These are phyloP conservation scores for Noctuana brunneofusca DNA, from an alignment of 2,888 invertebrate genomes.

Conservation along the genomic window DNA sequence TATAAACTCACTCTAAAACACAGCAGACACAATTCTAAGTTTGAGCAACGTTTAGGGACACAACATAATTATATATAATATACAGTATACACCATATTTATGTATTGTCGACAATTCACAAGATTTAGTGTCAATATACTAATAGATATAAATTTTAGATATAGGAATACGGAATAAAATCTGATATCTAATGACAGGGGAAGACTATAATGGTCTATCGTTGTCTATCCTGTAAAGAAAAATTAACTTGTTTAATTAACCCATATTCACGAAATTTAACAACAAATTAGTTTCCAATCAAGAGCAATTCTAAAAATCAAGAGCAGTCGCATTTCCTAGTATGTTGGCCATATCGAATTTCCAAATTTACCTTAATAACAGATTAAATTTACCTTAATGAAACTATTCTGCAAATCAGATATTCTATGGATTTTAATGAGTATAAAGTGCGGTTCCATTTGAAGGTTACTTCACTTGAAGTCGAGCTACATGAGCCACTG, in stretches of 20 bases:
- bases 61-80: too few species aligned
- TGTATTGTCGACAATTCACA: conserved; percentile 81
- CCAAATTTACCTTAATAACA: too few species aligned
- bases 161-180: conserved; percentile 77
- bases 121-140: conserved; percentile 66
- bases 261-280: not conserved
- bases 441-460: too few species aligned
- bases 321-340: too few species aligned
- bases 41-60: conserved; percentile 73
- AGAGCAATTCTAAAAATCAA: too few species aligned
- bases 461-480: too few species aligned
- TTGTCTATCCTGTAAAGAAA: conserved; percentile 65
- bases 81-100: conserved; percentile 58
- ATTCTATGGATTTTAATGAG: too few species aligned
- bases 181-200: conserved; percentile 77
- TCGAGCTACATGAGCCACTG: too few species aligned
- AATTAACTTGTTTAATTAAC: conserved; percentile 3
- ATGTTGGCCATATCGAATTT: not conserved
- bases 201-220: conserved; percentile 80
- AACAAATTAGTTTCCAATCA: not conserved
- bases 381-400: too few species aligned
- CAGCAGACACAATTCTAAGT: conserved; percentile 54
- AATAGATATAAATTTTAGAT: conserved; percentile 77
- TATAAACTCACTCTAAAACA: conserved; percentile 50
- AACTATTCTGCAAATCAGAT: too few species aligned